Percentiles rank a stretch among this genome's conserved stretches.
Evolutionary conservation across 2,113 vertebrate species (phyloP).

Genomic region (Arvicanthis niloticus): DNA sequence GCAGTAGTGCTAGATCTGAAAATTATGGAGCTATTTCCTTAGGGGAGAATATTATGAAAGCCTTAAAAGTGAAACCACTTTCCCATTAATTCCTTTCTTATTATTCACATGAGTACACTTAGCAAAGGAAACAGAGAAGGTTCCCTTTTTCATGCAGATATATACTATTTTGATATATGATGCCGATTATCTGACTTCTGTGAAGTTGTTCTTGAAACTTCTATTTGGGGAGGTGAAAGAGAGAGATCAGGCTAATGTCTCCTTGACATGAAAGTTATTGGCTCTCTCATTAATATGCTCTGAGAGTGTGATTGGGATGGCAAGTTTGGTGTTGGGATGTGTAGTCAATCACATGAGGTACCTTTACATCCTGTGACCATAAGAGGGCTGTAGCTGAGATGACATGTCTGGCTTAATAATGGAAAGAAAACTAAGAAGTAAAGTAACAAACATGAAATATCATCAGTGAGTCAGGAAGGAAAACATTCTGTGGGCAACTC

Average conservation of each 20-base stretch:
- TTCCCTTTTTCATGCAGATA: background rate
- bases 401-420: background rate
- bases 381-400: background rate
- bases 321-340: background rate
- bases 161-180: conserved; percentile 9
- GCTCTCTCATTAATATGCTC: background rate
- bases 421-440: background rate
- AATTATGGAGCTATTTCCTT: conserved; percentile 53
- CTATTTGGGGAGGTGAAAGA: background rate
- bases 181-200: background rate
- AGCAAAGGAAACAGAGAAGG: background rate
- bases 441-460: background rate
- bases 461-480: background rate
- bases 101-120: conserved; percentile 17
- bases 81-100: conserved; percentile 37
- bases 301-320: background rate
- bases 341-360: background rate
- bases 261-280: background rate
- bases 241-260: background rate
- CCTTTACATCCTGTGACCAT: background rate
- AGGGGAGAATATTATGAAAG: background rate
- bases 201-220: background rate
- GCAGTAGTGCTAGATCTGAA: conserved; percentile 52
- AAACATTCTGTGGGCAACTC: background rate
- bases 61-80: background rate